Conservation (phyloP, 1,140 invertebrate species). For the Nilaparvata lugens region DNA sequence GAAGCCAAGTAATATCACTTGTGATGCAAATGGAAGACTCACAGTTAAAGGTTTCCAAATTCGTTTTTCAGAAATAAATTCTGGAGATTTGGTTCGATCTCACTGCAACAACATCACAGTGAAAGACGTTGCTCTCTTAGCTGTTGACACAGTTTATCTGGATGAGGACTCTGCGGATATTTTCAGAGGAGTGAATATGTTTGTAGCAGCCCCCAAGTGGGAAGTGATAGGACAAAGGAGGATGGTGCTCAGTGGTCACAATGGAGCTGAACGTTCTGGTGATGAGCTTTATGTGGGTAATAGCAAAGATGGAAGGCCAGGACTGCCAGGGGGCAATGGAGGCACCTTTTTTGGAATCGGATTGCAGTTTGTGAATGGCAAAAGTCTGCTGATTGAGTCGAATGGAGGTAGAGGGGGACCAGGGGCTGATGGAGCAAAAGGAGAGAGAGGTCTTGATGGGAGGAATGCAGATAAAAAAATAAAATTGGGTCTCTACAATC, state of each 20-base stretch:
- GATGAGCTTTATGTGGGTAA: too few relatives aligned
- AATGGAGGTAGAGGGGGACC: background rate
- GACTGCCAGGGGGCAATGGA: too few relatives aligned
- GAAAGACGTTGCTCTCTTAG: background rate
- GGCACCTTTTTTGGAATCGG: background rate
- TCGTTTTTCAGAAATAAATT: background rate
- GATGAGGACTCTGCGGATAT: background rate
- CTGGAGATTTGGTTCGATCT: background rate
- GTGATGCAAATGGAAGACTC: background rate
- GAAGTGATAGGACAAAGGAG: background rate
- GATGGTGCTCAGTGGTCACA: background rate
- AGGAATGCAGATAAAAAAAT: background rate
- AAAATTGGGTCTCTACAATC: background rate
- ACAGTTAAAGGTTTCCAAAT: background rate
- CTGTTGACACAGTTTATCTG: background rate
- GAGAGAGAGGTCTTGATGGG: background rate
- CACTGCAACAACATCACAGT: background rate
- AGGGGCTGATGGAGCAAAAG: background rate
- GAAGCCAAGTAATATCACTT: background rate
- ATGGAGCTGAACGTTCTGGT: background rate
- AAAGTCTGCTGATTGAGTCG: background rate
- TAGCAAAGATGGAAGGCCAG: background rate
- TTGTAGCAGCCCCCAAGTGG: background rate
- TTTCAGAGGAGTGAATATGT: background rate
- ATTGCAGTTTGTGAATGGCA: background rate